These are phyloP conservation scores for Berghia stephanieae DNA, from an alignment of 1,140 invertebrate genomes.

Conservation along the genomic window DNA sequence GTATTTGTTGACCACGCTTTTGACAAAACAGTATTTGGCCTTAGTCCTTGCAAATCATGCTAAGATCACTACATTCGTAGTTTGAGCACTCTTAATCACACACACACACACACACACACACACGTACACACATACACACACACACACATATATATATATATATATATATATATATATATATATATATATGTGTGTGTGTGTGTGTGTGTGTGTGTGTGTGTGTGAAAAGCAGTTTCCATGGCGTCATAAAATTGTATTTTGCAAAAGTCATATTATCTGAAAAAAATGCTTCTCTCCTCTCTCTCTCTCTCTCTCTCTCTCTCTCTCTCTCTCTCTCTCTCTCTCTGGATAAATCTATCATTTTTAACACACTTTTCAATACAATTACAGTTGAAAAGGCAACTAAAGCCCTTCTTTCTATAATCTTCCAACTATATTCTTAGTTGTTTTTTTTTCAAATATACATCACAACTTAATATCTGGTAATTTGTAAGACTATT, in stretches of 20 bases:
- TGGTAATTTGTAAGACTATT: neutral
- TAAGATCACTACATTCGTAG: neutral
- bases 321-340: too few relatives aligned
- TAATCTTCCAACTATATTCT: neutral
- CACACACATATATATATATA: neutral
- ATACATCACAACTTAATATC: neutral
- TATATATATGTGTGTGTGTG: neutral
- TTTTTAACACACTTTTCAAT: too few relatives aligned
- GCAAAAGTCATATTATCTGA: neutral
- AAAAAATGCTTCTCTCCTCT: neutral
- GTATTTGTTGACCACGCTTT: neutral
- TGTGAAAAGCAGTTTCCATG: too few relatives aligned
- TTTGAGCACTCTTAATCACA: neutral
- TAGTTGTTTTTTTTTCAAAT: neutral
- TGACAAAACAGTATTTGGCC: neutral
- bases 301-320: neutral
- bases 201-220: neutral
- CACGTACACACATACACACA: neutral
- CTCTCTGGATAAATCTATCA: neutral
- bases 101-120: neutral
- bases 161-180: neutral
- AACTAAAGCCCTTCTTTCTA: too few relatives aligned
- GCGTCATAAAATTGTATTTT: neutral
- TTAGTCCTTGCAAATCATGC: neutral
- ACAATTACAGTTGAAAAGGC: too few relatives aligned